A percentile compares a stretch with the other conserved stretches of the same genome.
Evolutionary conservation across 2,113 vertebrate species (phyloP).

Genomic region (Platichthys stellatus): DNA sequence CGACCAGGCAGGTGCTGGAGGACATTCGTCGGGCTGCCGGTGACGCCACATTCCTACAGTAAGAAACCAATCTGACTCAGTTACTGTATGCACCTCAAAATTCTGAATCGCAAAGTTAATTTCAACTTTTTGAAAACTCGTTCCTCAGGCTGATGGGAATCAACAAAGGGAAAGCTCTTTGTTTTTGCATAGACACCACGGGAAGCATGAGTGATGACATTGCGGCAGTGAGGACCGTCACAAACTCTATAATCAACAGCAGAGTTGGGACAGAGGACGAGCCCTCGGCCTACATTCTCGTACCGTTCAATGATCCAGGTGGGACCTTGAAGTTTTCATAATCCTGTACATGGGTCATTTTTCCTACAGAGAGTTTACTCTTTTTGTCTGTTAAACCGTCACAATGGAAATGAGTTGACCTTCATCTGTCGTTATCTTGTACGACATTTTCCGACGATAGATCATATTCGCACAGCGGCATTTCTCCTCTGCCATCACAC

Average conservation of each 20-base stretch:
- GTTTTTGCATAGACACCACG: slow-evolving; percentile 76
- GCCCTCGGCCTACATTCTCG: slow-evolving; percentile 70
- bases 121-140: not conserved
- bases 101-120: not conserved
- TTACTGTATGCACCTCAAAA: too few species aligned
- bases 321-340: not conserved
- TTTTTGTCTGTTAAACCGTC: too few species aligned
- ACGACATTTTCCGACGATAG: too few species aligned
- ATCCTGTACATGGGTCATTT: too few species aligned
- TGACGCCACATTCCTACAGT: slow-evolving; percentile 70
- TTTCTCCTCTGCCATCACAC: too few species aligned
- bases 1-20: slow-evolving; percentile 69
- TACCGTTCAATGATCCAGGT: slow-evolving; percentile 79
- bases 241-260: slow-evolving; percentile 53
- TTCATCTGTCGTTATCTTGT: too few species aligned
- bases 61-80: not conserved
- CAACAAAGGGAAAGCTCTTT: slow-evolving; percentile 61
- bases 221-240: slow-evolving; percentile 37
- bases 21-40: slow-evolving; percentile 62
- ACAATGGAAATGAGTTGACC: too few species aligned
- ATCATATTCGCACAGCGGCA: too few species aligned
- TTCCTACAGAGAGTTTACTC: too few species aligned
- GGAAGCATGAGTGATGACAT: slow-evolving; percentile 74
- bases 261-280: slow-evolving; percentile 42
- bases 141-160: slow-evolving; percentile 70